Conservation (phyloP, 2,113 vertebrate genomes). For the Chloropsis hardwickii region DNA sequence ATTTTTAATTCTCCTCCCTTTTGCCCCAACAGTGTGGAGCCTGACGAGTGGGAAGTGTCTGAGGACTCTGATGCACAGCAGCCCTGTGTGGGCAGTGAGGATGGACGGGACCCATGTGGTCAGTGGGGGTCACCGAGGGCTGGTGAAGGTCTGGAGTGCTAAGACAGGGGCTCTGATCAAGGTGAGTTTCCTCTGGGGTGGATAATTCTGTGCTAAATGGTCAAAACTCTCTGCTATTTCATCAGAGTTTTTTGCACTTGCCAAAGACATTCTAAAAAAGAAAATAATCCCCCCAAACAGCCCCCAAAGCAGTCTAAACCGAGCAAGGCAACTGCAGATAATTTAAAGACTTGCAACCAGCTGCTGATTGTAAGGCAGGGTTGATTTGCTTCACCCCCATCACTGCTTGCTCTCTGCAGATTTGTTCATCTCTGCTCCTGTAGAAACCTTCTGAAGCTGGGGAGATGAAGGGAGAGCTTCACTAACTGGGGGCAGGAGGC, state of each 20-base stretch:
- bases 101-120: slow-evolving; percentile 68
- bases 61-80: slow-evolving; percentile 79
- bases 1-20: background rate
- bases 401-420: background rate
- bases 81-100: slow-evolving; percentile 75
- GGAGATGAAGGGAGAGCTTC: background rate
- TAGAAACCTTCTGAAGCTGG: background rate
- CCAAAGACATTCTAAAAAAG: background rate
- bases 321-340: background rate
- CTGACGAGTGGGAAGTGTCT: slow-evolving; percentile 75
- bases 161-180: slow-evolving; percentile 71
- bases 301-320: background rate
- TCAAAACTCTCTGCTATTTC: background rate
- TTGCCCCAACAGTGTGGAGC: slow-evolving; percentile 80
- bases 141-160: slow-evolving; percentile 84
- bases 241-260: background rate
- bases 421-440: background rate
- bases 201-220: background rate
- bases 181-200: slow-evolving; percentile 54
- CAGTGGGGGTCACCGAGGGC: slow-evolving; percentile 81
- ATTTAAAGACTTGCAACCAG: background rate
- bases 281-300: background rate
- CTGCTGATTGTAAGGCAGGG: background rate
- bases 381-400: background rate
- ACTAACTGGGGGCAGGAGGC: background rate